phyloP scores from a whole-genome alignment of 1,140 invertebrate species.

The Papilio helenus region DNA sequence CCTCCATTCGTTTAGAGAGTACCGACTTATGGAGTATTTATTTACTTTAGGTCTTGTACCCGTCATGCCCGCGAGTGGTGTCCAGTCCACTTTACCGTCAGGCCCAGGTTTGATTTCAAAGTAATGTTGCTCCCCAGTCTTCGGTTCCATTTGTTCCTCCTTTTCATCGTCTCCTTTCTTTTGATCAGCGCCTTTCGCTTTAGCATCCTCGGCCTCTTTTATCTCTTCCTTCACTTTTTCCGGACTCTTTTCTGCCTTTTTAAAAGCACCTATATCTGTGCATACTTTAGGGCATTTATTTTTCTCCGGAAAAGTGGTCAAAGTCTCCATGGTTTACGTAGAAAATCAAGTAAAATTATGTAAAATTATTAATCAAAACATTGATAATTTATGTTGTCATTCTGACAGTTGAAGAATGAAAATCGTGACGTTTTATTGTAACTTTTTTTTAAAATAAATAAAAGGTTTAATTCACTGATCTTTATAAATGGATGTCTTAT shows the following conservation, averaged over 20 bases:
- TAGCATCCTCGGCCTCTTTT: conserved; percentile 53
- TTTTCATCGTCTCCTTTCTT: background rate
- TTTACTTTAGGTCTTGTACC: conserved; percentile 88
- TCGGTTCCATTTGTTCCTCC: conserved; percentile 41
- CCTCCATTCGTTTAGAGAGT: conserved; percentile 87
- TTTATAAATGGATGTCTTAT: too few relatives aligned
- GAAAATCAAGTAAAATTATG: conserved; percentile 38
- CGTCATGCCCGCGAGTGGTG: conserved; percentile 86
- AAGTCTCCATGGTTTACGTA: conserved; percentile 46
- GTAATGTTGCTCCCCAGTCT: conserved; percentile 72
- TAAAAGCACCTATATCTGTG: conserved; percentile 69
- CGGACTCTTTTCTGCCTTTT: conserved; percentile 61
- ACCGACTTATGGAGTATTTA: conserved; percentile 88
- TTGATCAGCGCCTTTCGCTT: conserved; percentile 35
- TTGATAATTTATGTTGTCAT: background rate
- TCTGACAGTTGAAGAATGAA: background rate
- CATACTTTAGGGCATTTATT: conserved; percentile 71
- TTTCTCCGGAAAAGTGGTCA: conserved; percentile 66
- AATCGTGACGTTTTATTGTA: background rate
- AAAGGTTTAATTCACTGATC: too few relatives aligned
- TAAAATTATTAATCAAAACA: conserved; percentile 26
- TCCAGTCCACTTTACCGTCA: conserved; percentile 88
- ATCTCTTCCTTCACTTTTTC: conserved; percentile 60
- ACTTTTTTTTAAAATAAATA: background rate
- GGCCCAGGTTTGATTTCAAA: conserved; percentile 86